Evolutionary conservation across 2,888 invertebrate species (phyloP).

Genomic region (Chelonus formosanus): DNA sequence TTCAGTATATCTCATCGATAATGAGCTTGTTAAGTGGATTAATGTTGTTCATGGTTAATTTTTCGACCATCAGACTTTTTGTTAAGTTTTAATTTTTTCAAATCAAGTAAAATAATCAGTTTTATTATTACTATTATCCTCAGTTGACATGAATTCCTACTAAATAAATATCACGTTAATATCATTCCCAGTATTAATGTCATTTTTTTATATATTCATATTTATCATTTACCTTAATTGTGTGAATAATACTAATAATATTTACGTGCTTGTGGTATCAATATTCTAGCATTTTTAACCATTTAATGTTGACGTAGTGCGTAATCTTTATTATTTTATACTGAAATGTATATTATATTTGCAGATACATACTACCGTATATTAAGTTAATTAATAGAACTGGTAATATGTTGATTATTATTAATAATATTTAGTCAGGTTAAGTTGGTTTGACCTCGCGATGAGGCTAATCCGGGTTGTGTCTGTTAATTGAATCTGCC

Average conservation of each 20-base stretch:
- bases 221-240: too few relatives aligned
- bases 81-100: neutral
- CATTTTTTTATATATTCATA: too few relatives aligned
- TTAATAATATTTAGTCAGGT: slow-evolving; percentile 64
- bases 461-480: slow-evolving; percentile 50
- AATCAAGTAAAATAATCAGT: neutral
- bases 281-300: too few relatives aligned
- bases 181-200: too few relatives aligned
- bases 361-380: slow-evolving; percentile 4
- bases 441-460: slow-evolving; percentile 59
- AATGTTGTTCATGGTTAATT: slow-evolving; percentile 49
- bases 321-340: neutral
- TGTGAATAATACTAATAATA: too few relatives aligned
- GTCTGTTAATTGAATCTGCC: slow-evolving; percentile 79
- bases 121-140: neutral
- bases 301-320: too few relatives aligned
- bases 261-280: too few relatives aligned
- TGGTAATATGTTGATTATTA: slow-evolving; percentile 64
- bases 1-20: slow-evolving; percentile 62
- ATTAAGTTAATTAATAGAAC: slow-evolving; percentile 61
- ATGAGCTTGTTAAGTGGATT: slow-evolving; percentile 64
- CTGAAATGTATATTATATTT: neutral
- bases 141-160: neutral
- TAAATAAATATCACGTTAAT: neutral
- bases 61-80: neutral